These are phyloP conservation scores for Mimas tiliae DNA, from an alignment of 2,888 invertebrate genomes.

Conservation along the genomic window DNA sequence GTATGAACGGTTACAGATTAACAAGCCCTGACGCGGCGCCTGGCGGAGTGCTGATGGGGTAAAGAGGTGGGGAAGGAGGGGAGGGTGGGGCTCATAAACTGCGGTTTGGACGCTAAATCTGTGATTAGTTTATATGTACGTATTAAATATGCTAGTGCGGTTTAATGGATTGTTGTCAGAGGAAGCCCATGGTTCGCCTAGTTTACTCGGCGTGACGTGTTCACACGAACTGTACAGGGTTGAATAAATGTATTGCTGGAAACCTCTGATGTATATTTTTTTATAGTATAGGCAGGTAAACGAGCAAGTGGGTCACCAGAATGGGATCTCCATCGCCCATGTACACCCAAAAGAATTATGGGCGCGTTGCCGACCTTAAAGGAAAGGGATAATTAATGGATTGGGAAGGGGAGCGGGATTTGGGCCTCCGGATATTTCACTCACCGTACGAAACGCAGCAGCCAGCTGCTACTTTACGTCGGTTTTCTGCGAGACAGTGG, in stretches of 20 bases:
- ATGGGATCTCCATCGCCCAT: no score
- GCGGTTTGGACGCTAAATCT: conserved; percentile 15
- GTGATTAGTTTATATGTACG: conserved; percentile 23
- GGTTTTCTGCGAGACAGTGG: no score
- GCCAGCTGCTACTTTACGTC: no score
- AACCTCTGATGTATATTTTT: no score
- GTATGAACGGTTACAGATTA: conserved; percentile 21
- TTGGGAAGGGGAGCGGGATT: no score
- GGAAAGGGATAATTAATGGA: no score
- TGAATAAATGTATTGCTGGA: neutral
- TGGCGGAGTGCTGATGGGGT: neutral
- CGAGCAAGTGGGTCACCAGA: no score
- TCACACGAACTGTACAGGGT: neutral
- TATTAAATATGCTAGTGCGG: conserved; percentile 12
- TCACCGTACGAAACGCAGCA: no score
- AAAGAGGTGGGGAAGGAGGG: neutral
- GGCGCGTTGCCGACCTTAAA: no score
- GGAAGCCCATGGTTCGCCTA: neutral
- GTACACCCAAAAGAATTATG: no score
- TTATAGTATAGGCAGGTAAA: no score
- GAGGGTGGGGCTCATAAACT: conserved; percentile 1
- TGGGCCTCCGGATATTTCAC: no score
- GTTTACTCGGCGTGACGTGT: neutral
- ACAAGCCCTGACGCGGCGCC: conserved; percentile 9
- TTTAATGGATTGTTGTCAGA: conserved; percentile 2